These are phyloP conservation scores for Cephus rjabovi DNA, from an alignment of 2,888 invertebrate species.

Conservation along the genomic window DNA sequence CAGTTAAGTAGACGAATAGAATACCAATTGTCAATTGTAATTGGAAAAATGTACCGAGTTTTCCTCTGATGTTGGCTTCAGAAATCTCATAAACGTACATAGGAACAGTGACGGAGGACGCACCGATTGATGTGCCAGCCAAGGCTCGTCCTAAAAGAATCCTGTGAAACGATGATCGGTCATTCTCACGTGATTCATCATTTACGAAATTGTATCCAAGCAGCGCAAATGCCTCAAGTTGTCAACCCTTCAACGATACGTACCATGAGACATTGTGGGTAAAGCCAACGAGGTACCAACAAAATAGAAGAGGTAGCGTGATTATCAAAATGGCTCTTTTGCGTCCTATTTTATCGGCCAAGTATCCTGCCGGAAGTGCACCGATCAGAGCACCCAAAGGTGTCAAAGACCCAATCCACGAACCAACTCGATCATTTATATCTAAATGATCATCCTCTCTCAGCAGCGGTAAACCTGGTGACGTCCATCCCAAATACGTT, in stretches of 20 bases:
- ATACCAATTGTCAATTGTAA: slow-evolving; percentile 76
- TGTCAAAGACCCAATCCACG: slow-evolving; percentile 51
- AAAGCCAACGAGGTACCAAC: slow-evolving; percentile 45
- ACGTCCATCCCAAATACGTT: slow-evolving; percentile 72
- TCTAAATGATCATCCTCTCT: slow-evolving; percentile 29
- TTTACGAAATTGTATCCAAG: not conserved
- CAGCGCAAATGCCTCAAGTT: not conserved
- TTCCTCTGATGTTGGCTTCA: slow-evolving; percentile 72
- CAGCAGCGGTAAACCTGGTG: slow-evolving; percentile 68
- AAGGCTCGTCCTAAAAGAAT: slow-evolving; percentile 71
- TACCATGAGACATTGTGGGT: slow-evolving; percentile 29
- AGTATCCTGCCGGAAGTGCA: slow-evolving; percentile 41
- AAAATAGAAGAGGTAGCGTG: slow-evolving; percentile 38
- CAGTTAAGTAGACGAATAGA: slow-evolving; percentile 69
- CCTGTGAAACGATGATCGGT: slow-evolving; percentile 28
- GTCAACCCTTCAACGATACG: not conserved
- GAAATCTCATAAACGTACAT: slow-evolving; percentile 77
- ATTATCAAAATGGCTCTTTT: slow-evolving; percentile 45
- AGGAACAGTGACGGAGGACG: slow-evolving; percentile 75
- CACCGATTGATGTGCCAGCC: slow-evolving; percentile 74
- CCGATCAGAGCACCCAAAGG: slow-evolving; percentile 48
- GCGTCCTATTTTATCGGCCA: slow-evolving; percentile 37
- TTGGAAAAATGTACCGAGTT: slow-evolving; percentile 77
- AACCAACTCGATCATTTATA: slow-evolving; percentile 30
- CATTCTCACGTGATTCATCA: not conserved